These are phyloP conservation scores for Neodiprion virginianus DNA, from an alignment of 1,140 invertebrate genomes.

Conservation along the genomic window DNA sequence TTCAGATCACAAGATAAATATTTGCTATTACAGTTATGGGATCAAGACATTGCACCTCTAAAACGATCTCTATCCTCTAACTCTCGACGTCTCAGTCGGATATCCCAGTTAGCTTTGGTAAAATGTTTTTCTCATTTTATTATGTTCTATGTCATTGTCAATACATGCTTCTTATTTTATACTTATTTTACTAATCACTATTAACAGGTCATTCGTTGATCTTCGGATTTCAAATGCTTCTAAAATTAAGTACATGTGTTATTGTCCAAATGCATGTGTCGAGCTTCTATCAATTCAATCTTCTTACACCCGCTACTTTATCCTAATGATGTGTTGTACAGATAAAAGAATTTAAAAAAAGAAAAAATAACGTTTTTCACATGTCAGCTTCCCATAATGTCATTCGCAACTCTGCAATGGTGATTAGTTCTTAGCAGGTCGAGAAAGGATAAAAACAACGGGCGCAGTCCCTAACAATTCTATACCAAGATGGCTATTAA, in stretches of 20 bases:
- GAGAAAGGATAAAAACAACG: too few relatives aligned
- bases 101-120: slow-evolving; percentile 82
- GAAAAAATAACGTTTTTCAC: too few relatives aligned
- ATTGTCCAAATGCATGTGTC: too few relatives aligned
- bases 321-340: too few relatives aligned
- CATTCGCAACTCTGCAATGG: too few relatives aligned
- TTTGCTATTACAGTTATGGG: slow-evolving; percentile 73
- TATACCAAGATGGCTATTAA: too few relatives aligned
- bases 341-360: too few relatives aligned
- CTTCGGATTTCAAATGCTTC: neutral
- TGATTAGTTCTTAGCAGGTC: too few relatives aligned
- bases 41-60: slow-evolving; percentile 84
- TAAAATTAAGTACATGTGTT: neutral
- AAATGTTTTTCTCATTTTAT: slow-evolving; percentile 43
- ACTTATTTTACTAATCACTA: neutral
- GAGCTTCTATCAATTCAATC: too few relatives aligned
- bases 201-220: neutral
- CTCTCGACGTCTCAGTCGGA: slow-evolving; percentile 80
- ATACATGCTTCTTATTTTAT: neutral
- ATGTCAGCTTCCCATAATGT: too few relatives aligned
- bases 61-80: slow-evolving; percentile 77
- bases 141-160: neutral
- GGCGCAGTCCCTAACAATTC: too few relatives aligned
- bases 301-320: too few relatives aligned
- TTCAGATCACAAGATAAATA: neutral